Base-by-base conservation (phyloP, 2,797 vertebrate species). In the Brachymystax lenok region DNA sequence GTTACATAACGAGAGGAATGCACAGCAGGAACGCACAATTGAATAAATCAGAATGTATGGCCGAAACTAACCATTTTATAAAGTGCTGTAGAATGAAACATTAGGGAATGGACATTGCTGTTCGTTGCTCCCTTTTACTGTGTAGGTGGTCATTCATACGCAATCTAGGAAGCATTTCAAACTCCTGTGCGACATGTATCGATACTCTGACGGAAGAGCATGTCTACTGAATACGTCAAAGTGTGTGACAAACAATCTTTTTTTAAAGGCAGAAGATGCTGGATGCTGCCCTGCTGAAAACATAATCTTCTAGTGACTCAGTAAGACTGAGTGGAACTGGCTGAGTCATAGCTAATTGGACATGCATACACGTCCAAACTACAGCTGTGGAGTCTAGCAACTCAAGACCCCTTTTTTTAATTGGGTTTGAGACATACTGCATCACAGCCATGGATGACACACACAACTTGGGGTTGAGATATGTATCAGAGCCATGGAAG, bases 201-300 rank as follows among this genome's bases (percentile, higher is more conserved):
- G 40, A 61, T 21, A 56, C n/a, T 21, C 19, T 59, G 54, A 21
- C 17, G 4, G 30, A 56, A 35, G 12, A 21, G 10, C 24, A 50
- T 6, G n/a, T n/a, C 74, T 5, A 56, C 13, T 14, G 13, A 28
- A 12, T 17, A 28, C 64, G 14, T 17, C 27, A 17, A 28, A 14
- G n/a, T 2, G 7, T 21, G 56, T 61, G 59, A 12, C 59, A 21
- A 61, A 61, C 6, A 12, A 12, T 7, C 8, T n/a, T 5, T 7
- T 46, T 12, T 1, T 1, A 12, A 12, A 12, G 40, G 40, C 2
- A 46, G 10, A 12, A 12, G 2, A 46, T 6, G 35, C 35, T 40
- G 35, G 74, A 82, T 74, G 75, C 54, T 40, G 14, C 56, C 68
- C 69, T 78, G 67, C 84, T 86, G 87, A 85, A 88, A 84, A 84